Base-by-base conservation (phyloP, 2,888 invertebrate species). In the Nomada fucata region DNA sequence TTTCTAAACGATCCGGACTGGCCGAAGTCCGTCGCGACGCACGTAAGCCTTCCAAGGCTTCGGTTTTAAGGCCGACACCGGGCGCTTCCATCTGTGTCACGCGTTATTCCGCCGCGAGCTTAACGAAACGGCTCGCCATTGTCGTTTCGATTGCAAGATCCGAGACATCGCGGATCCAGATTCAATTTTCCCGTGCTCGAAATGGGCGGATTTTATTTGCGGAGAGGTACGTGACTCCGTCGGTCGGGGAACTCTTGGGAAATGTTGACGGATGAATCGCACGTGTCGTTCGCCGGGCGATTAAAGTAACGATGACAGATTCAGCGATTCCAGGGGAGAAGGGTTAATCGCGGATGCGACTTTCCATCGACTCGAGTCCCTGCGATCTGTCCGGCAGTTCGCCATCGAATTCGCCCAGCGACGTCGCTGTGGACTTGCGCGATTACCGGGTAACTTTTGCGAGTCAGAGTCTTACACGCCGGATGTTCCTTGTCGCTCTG, bases 1-100 rank as follows among this genome's bases (percentile, higher is more conserved):
- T 89, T 91, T 90, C 87, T 85, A 84, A 89, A 86, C 85, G 72
- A 85, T 83, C 65, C 74, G 10, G 71, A 53, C 18, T 53, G 73
- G 23, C 59, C 76, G 70, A 73, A 73, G 68, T 74, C 53, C 55
- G 36, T 70, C 53, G 23, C n/a, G 20, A 18, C 50, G 15, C 47
- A 10, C 67, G 71, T 44, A 57, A 76, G 15, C 23, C 36, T 4
- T 11, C 36, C 64, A 42, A 65, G 59, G 60, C 20, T 60, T 64
- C 55, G n/a, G 1, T 68, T 57, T 50, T 69, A 61, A 4, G 44
- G 36, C 26, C 55, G 44, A 18, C 11, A 13, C 23, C 9, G 55
- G 52, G 52, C 3, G 1, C n/a, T 7, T 15, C 44, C 11, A 0
- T 26, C 15, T 7, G 23, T 47, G 47, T 10, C 36, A 36, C 7